Evolutionary conservation across 2,113 vertebrate genomes (phyloP).

Genomic region (Phalacrocorax aristotelis): DNA sequence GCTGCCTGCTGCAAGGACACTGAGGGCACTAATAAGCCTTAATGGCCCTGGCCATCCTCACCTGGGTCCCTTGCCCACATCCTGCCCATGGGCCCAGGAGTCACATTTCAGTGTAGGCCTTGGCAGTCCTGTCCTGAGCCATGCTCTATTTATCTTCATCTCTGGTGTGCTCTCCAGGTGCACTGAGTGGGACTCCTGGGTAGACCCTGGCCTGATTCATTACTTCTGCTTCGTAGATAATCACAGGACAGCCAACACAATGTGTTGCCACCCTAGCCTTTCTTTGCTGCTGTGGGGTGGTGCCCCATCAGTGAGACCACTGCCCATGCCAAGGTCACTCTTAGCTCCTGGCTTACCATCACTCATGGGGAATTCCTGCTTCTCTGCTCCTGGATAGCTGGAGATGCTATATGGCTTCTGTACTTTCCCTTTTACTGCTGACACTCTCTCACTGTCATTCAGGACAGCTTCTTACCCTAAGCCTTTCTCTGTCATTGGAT

Average conservation of each 20-base stretch:
- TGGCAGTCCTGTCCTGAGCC: background rate
- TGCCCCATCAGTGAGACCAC: too few species aligned
- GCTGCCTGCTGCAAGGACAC: background rate
- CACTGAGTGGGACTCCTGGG: background rate
- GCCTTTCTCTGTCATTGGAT: background rate
- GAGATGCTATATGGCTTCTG: background rate
- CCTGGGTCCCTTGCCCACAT: background rate
- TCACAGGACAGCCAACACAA: background rate
- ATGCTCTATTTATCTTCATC: background rate
- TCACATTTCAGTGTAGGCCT: background rate
- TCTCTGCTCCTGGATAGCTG: background rate
- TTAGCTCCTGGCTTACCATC: background rate
- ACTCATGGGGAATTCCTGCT: background rate
- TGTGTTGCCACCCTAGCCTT: fast-evolving
- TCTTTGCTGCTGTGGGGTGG: background rate
- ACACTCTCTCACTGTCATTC: background rate
- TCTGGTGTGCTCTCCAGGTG: background rate
- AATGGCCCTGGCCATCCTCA: background rate
- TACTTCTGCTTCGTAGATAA: background rate
- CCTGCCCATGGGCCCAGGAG: too few species aligned
- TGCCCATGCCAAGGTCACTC: background rate
- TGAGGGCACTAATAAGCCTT: background rate
- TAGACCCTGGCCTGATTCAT: background rate
- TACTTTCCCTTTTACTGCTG: background rate
- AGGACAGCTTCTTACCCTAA: background rate